Conservation (phyloP, 1,140 invertebrate species). For the Sycobia sp. region DNA sequence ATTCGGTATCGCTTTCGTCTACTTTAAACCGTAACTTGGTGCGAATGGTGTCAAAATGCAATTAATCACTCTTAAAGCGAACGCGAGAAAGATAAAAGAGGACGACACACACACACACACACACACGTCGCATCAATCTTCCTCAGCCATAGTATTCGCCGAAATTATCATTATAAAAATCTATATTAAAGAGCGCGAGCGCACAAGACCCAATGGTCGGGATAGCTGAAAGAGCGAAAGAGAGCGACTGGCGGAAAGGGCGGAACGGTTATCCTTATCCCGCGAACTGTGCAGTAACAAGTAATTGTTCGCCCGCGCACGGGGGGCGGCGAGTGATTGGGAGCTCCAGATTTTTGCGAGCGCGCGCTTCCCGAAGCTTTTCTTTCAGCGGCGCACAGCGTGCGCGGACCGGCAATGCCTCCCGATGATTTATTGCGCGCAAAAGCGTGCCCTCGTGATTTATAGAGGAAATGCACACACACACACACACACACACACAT, state of each 20-base stretch:
- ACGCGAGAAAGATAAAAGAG: conserved; percentile 15
- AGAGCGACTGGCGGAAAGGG: not conserved
- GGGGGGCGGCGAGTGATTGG: not conserved
- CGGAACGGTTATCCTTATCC: not conserved
- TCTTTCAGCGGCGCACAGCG: no score
- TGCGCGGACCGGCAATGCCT: no score
- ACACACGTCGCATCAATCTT: conserved; percentile 60
- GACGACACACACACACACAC: conserved; percentile 32
- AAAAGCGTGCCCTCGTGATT: no score
- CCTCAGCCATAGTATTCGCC: conserved; percentile 58
- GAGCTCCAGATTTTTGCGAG: no score
- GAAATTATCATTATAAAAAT: conserved; percentile 62
- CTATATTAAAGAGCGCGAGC: conserved; percentile 56
- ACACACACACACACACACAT: no score
- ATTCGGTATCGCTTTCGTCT: no score
- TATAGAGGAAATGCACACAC: no score
- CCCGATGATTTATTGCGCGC: no score
- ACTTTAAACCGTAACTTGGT: no score
- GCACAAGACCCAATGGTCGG: conserved; percentile 6
- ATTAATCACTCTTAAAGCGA: conserved; percentile 47
- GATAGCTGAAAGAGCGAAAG: conserved; percentile 20
- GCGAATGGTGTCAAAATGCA: conserved; percentile 54
- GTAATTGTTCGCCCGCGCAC: not conserved
- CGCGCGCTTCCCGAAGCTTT: no score
- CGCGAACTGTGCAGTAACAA: not conserved